A percentile compares a stretch with the other conserved stretches of the same genome.
phyloP scores from a whole-genome alignment of 2,113 vertebrate genomes.

The Furnarius figulus region DNA sequence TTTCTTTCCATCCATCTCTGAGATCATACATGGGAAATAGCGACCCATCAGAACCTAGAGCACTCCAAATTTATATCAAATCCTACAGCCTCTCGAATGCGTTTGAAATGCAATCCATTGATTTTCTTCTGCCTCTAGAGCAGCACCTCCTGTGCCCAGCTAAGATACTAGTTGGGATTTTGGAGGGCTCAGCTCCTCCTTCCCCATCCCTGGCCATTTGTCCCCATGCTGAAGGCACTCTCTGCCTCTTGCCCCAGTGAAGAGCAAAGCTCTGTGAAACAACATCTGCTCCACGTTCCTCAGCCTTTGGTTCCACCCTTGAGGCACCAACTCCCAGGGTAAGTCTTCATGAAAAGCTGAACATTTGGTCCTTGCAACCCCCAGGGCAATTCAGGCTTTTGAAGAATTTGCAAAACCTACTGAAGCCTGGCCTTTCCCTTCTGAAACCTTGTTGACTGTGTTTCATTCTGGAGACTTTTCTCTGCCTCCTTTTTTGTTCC shows the following conservation, averaged over 20 bases:
- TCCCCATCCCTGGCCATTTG: not conserved
- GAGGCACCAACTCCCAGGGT: not conserved
- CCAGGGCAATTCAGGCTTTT: conserved; percentile 50
- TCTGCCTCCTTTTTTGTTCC: not conserved
- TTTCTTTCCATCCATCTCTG: not conserved
- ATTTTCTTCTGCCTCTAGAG: not conserved
- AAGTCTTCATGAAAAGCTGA: conserved; percentile 37
- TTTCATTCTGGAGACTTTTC: conserved; percentile 22
- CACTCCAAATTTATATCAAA: not conserved
- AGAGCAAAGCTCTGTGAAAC: not conserved
- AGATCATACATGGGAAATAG: not conserved
- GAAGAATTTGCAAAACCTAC: conserved; percentile 44
- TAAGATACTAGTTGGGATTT: not conserved
- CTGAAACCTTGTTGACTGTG: conserved; percentile 34
- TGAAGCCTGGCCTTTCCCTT: conserved; percentile 29
- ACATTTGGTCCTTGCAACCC: conserved; percentile 49
- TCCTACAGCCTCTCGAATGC: not conserved
- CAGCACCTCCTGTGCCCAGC: not conserved
- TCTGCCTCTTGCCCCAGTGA: not conserved
- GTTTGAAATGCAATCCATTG: not conserved
- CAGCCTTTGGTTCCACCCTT: conserved; percentile 27
- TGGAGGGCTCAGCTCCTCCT: not conserved
- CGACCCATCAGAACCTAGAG: not conserved
- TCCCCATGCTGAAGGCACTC: not conserved
- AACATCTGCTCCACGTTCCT: not conserved